Conservation (phyloP, 2,888 invertebrate species). For the Lymantria dispar region DNA sequence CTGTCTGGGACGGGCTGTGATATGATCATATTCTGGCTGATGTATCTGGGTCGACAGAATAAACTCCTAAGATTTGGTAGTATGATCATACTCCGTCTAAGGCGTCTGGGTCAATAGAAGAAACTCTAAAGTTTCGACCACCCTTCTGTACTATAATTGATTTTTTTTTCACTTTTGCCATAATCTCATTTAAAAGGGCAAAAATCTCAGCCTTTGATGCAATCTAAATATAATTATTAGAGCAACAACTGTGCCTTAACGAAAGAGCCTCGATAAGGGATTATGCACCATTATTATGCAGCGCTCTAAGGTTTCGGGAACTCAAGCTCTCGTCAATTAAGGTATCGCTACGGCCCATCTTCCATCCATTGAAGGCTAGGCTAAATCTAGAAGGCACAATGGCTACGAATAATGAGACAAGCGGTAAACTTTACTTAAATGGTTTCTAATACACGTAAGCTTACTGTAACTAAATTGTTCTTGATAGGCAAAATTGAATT, state of each 20-base stretch:
- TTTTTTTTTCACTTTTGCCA: no score
- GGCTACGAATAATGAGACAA: conserved; percentile 71
- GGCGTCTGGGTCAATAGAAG: no score
- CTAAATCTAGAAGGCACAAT: conserved; percentile 71
- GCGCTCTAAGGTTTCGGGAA: conserved; percentile 77
- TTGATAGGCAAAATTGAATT: background rate
- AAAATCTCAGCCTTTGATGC: no score
- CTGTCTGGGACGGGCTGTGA: no score
- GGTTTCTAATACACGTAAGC: conserved; percentile 49
- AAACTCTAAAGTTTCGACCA: no score
- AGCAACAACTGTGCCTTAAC: conserved; percentile 54
- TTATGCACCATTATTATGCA: conserved; percentile 79
- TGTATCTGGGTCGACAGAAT: no score
- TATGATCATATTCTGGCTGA: no score
- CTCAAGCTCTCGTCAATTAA: conserved; percentile 78
- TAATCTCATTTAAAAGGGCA: no score
- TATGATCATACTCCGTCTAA: no score
- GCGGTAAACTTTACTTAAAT: conserved; percentile 51
- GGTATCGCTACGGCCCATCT: conserved; percentile 74
- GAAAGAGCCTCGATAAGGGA: conserved; percentile 63
- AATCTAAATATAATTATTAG: background rate
- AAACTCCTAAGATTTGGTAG: no score
- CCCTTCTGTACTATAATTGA: no score
- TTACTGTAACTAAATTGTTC: background rate
- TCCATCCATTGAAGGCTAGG: conserved; percentile 56